Evolutionary conservation across 2,113 vertebrate genomes (phyloP).

Genomic region (Caracal caracal): DNA sequence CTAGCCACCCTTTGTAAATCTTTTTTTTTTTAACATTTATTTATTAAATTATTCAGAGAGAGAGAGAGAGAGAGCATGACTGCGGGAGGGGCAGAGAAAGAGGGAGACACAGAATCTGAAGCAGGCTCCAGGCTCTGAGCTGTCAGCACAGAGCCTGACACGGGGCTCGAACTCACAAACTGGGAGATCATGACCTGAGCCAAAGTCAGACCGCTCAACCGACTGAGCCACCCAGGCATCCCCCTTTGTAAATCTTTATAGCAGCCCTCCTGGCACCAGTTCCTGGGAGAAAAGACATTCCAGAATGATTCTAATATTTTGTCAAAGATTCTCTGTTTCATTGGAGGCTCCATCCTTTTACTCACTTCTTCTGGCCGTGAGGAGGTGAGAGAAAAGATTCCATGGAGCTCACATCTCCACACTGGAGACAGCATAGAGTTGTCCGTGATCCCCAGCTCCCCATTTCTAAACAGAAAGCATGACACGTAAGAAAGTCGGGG

Average conservation of each 20-base stretch:
- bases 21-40: no score
- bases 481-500: fast-evolving
- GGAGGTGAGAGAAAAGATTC: not conserved
- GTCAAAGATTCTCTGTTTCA: not conserved
- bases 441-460: no score
- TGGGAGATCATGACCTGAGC: no score
- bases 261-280: not conserved
- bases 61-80: no score
- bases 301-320: not conserved
- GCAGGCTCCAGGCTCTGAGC: no score
- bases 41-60: no score
- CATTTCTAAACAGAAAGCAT: not conserved
- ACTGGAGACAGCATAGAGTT: not conserved
- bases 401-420: not conserved
- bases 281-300: not conserved
- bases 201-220: no score
- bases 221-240: no score
- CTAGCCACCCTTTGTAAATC: not conserved
- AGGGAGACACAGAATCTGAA: no score
- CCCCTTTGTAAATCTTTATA: not conserved
- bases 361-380: not conserved
- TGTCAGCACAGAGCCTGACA: no score
- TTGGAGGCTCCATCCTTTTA: not conserved
- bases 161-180: no score
- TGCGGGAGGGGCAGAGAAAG: no score